Conservation (phyloP, 2,888 invertebrate species). For the Empis livida region DNA sequence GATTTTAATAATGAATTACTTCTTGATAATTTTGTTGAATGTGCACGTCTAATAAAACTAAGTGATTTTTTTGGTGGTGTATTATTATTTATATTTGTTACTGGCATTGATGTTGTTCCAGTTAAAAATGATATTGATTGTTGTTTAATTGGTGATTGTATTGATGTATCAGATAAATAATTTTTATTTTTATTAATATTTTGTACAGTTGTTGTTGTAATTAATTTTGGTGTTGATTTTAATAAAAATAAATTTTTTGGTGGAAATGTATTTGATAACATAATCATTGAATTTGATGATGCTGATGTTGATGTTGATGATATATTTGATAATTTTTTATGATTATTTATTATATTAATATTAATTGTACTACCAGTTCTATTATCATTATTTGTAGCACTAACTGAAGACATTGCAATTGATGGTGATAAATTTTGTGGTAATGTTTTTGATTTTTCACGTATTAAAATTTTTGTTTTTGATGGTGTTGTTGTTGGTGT, state of each 20-base stretch:
- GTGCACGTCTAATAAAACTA: conserved; percentile 55
- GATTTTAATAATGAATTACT: conserved; percentile 50
- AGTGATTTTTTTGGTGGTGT: conserved; percentile 42
- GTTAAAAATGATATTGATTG: conserved; percentile 37
- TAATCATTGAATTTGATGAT: conserved; percentile 20
- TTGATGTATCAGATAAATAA: conserved; percentile 10
- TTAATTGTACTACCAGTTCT: background rate
- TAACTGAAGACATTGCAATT: conserved; percentile 22
- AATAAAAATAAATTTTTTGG: conserved; percentile 34
- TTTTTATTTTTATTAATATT: conserved; percentile 5
- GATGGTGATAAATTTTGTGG: conserved; percentile 43
- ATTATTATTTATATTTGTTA: conserved; percentile 38
- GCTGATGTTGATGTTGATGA: conserved; percentile 17
- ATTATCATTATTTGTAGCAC: conserved; percentile 2
- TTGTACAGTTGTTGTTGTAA: conserved; percentile 11
- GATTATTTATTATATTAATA: background rate
- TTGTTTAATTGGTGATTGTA: conserved; percentile 5
- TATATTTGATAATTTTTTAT: background rate
- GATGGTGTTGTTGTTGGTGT: conserved; percentile 11
- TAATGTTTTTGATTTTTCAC: conserved; percentile 47
- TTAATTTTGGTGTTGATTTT: conserved; percentile 29
- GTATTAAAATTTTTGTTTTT: conserved; percentile 28
- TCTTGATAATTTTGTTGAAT: conserved; percentile 57
- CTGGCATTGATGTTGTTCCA: conserved; percentile 32
- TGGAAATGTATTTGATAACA: conserved; percentile 33